Evolutionary conservation across 1,140 invertebrate genomes (phyloP), one percentile per base, ranked within the genome.

Genomic region (Bombus confusus): DNA sequence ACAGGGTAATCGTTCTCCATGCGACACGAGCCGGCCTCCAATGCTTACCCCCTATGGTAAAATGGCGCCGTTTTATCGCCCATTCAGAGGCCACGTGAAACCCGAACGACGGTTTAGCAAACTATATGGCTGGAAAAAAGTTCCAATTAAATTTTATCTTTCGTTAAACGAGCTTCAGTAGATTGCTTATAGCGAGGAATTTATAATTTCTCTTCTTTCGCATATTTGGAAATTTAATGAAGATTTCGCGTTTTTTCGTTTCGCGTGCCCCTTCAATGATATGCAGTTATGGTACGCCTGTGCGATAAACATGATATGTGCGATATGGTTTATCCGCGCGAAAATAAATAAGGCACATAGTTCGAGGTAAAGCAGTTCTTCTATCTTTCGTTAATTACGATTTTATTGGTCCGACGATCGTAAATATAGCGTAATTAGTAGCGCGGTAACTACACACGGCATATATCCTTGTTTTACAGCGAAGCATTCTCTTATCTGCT

Each of bases 1-100:
- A 78, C 43, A 59, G 47, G 75, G n/a, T 83, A 69, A 83, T 78
- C 82, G 75, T 68, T 82, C 59, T 43, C 69, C n/a, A 69, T 37
- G 77, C 64, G 39, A 80, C 74, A 75, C 74, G 74, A 75, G 74
- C 77, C 41, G 68, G 52, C 52, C 28, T 31, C 68, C 75, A 57
- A 47, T 43, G 72, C 41, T 28, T 28, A 22, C n/a, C 43, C 22
- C 22, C n/a, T 9, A 22, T 25, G 72, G 8, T 31, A 31, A 64
- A 69, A 25, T 39, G 68, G 25, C 43, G 15, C 4, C 5, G 22
- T 15, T 75, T 75, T 57, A 9, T 75, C 41, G n/a, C 1, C 13
- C 39, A 28, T 43, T 4, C 13, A 9, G 18, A 10, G 9, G 18
- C 12, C 37, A 43, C 69, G 37, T 12, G 25, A 43, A 39, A 72